phyloP scores from a whole-genome alignment of 2,797 vertebrate genomes.

The Chloroceryle inda region DNA sequence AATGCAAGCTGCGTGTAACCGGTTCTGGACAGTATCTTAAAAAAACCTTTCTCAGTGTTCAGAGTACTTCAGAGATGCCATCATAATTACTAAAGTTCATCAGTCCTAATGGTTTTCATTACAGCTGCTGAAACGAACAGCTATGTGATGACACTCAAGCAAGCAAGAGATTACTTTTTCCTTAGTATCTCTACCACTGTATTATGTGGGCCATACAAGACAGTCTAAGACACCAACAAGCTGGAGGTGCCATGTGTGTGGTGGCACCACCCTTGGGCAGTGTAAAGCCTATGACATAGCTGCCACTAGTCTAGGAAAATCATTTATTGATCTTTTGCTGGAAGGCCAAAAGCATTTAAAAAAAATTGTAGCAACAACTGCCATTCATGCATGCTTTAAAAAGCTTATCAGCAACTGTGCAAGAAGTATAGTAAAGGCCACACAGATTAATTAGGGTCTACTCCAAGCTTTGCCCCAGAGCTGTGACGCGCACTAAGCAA shows the following conservation, averaged over 20 bases:
- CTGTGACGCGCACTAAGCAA: not conserved
- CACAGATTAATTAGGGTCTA: not conserved
- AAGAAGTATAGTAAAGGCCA: not conserved
- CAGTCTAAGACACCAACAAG: not conserved
- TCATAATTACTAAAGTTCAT: not conserved
- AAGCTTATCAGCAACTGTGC: not conserved
- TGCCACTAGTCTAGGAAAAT: not conserved
- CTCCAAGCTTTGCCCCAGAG: not conserved
- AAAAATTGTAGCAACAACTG: not conserved
- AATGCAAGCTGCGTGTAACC: not conserved
- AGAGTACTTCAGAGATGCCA: not conserved
- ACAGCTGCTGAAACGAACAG: not conserved
- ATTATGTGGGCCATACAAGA: rapidly evolving
- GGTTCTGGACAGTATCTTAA: not conserved
- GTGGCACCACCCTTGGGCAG: not conserved
- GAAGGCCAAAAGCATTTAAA: not conserved
- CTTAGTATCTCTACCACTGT: not conserved
- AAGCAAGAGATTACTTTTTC: not conserved
- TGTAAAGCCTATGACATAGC: not conserved
- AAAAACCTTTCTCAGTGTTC: not conserved
- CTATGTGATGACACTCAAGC: not conserved
- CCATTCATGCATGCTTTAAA: not conserved
- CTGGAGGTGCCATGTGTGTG: not conserved
- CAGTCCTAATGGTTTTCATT: not conserved
- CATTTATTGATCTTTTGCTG: not conserved